Evolutionary conservation across 2,113 vertebrate genomes (phyloP).

Genomic region (Leucoraja erinaceus): DNA sequence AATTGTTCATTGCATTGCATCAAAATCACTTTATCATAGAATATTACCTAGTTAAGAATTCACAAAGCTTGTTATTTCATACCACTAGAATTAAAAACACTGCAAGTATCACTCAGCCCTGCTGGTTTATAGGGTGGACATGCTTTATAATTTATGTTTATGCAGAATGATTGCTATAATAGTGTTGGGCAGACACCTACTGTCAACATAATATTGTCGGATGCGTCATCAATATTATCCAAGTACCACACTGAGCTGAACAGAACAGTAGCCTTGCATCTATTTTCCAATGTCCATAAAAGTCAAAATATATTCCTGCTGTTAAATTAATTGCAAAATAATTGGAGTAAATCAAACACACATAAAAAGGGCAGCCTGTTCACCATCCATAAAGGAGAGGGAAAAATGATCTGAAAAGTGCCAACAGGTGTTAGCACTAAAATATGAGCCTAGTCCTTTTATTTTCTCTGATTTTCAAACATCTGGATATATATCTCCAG

Average conservation of each 20-base stretch:
- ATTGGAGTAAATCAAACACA: not conserved
- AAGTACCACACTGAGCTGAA: not conserved
- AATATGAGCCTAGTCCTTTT: not conserved
- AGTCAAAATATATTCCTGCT: not conserved
- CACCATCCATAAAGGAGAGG: not conserved
- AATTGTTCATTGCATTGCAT: not conserved
- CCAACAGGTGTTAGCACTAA: not conserved
- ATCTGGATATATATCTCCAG: not conserved
- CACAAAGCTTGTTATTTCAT: not conserved
- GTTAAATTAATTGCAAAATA: not conserved
- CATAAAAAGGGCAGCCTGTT: not conserved
- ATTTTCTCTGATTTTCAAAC: not conserved
- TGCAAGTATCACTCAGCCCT: not conserved
- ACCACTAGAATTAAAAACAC: not conserved
- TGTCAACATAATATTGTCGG: not conserved
- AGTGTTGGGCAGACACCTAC: not conserved
- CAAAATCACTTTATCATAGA: not conserved
- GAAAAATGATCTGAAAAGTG: not conserved
- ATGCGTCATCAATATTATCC: no score
- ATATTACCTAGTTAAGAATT: not conserved
- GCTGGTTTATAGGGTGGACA: not conserved
- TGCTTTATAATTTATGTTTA: not conserved
- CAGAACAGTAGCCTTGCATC: not conserved
- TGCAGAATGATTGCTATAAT: not conserved
- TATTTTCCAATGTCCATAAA: not conserved